Percentiles rank a stretch among this genome's conserved stretches.
Evolutionary conservation across 2,888 invertebrate species (phyloP).

Genomic region (Melieria picta): DNA sequence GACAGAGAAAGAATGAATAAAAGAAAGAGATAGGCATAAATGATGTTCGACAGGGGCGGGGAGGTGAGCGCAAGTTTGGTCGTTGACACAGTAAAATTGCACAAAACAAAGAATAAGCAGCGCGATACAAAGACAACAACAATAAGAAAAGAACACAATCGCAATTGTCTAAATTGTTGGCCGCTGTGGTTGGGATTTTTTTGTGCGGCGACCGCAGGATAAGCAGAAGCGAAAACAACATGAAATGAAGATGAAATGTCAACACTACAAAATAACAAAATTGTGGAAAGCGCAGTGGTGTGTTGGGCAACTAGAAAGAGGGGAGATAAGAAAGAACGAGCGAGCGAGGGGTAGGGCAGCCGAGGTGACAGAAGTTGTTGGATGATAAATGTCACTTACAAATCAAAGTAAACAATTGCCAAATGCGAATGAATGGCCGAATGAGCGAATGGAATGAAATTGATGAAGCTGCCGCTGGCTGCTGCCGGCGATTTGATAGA

Average conservation of each 20-base stretch:
- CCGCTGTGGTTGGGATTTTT: too few species aligned
- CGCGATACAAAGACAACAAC: neutral
- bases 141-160: neutral
- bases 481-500: neutral
- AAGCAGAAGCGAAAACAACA: conserved; percentile 4
- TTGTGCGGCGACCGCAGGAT: too few species aligned
- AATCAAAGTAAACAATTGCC: conserved; percentile 40
- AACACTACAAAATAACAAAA: neutral
- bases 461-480: conserved; percentile 10
- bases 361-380: conserved; percentile 10
- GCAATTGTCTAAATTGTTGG: too few species aligned
- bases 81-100: neutral
- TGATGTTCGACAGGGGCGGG: neutral
- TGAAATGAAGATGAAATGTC: conserved; percentile 20
- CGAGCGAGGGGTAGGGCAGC: neutral
- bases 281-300: conserved; percentile 1
- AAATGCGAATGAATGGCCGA: conserved; percentile 9
- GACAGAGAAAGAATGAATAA: neutral
- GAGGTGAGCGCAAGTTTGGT: conserved; percentile 5
- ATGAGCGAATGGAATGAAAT: conserved; percentile 21
- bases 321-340: neutral
- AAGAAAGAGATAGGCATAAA: neutral
- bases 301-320: neutral
- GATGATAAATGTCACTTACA: conserved; percentile 37
- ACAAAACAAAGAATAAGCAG: neutral